Conservation (phyloP, 2,113 vertebrate genomes). For the Oncorhynchus masou region DNA sequence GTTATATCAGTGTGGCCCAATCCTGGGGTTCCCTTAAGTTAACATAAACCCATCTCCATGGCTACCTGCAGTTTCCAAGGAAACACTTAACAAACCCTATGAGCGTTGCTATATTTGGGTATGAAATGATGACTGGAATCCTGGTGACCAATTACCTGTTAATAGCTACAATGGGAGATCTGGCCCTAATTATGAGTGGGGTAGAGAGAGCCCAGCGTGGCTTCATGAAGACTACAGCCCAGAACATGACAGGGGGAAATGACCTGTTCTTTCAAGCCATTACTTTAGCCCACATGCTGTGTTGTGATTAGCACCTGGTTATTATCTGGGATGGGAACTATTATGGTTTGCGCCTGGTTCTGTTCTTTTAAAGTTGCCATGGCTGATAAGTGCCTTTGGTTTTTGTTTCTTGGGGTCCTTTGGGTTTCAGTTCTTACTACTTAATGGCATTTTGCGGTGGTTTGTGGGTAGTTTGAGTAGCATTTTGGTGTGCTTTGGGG, state of each 20-base stretch:
- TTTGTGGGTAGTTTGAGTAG: too few relatives aligned
- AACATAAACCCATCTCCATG: slow-evolving; percentile 52
- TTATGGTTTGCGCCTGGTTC: neutral
- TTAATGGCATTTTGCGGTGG: neutral
- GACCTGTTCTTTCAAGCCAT: neutral
- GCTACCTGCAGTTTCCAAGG: slow-evolving; percentile 69
- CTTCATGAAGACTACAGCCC: slow-evolving; percentile 19
- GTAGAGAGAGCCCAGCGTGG: neutral
- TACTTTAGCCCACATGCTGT: slow-evolving; percentile 24
- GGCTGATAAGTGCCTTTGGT: too few relatives aligned
- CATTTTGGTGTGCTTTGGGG: neutral
- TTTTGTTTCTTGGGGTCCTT: too few relatives aligned
- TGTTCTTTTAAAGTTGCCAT: neutral
- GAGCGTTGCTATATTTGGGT: slow-evolving; percentile 46
- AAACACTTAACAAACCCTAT: slow-evolving; percentile 53
- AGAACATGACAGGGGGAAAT: slow-evolving; percentile 30
- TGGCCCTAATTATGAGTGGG: slow-evolving; percentile 14
- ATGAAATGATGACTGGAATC: slow-evolving; percentile 48
- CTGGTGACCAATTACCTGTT: slow-evolving; percentile 42
- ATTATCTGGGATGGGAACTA: slow-evolving; percentile 24
- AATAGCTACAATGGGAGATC: slow-evolving; percentile 7
- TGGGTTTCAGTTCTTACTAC: neutral
- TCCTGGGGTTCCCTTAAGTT: too few relatives aligned
- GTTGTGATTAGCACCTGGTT: slow-evolving; percentile 42
- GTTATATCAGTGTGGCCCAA: too few relatives aligned